Conservation (phyloP, 2,888 invertebrate species). For the Asteroscopus sphinx region DNA sequence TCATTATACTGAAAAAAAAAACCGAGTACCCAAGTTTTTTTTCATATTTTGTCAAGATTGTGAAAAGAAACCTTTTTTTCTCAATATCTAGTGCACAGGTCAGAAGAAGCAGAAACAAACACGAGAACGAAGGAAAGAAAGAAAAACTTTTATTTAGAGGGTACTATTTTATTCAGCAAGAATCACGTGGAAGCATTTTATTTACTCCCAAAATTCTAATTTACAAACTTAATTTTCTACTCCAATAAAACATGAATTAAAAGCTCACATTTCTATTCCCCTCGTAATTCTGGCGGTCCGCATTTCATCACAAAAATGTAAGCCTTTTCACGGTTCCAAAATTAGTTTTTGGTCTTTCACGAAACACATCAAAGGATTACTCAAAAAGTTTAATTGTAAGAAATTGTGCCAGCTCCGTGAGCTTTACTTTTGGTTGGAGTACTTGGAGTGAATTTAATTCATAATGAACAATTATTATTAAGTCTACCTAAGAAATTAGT, state of each 20-base stretch:
- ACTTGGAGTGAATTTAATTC: conserved; percentile 29
- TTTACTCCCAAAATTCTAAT: too few species aligned
- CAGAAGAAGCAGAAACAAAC: too few species aligned
- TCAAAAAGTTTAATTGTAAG: conserved; percentile 42
- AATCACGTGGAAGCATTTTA: too few species aligned
- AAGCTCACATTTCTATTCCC: conserved; percentile 14
- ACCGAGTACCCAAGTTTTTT: too few species aligned
- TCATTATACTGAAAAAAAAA: too few species aligned
- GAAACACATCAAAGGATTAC: conserved; percentile 49
- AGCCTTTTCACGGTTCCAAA: conserved; percentile 17
- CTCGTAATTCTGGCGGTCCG: conserved; percentile 7
- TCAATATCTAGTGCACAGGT: too few species aligned
- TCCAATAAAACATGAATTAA: conserved; percentile 11
- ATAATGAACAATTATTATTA: conserved; percentile 50
- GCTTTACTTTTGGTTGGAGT: conserved; percentile 14
- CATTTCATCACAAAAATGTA: conserved; percentile 40
- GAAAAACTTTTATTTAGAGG: too few species aligned
- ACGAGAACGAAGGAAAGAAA: too few species aligned
- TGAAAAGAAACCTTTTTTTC: too few species aligned
- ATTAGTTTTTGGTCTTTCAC: conserved; percentile 39
- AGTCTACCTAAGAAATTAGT: conserved; percentile 29
- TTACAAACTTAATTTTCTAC: neutral
- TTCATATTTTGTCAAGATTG: too few species aligned
- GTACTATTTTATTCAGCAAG: too few species aligned
- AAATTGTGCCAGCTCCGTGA: conserved; percentile 23